Evolutionary conservation across 1,140 invertebrate genomes (phyloP).

Genomic region (Pararge aegeria): DNA sequence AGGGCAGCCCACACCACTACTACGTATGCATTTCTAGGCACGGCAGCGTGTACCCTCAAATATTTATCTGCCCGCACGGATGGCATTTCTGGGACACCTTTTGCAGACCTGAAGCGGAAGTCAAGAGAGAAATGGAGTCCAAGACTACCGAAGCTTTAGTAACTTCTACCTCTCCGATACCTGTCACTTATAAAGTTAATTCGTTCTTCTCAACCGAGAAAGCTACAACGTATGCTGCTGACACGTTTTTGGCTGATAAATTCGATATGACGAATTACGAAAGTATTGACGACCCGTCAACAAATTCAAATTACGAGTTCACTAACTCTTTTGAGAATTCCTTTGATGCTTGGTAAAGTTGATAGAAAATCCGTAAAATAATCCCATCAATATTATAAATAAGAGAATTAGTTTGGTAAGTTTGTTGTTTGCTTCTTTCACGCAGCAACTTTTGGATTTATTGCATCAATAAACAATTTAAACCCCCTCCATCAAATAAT

Average conservation of each 20-base stretch:
- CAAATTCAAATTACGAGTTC: slow-evolving; percentile 35
- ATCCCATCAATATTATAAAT: neutral
- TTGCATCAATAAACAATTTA: too few relatives aligned
- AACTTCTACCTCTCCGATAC: slow-evolving; percentile 16
- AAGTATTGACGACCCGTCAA: slow-evolving; percentile 33
- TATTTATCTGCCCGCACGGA: slow-evolving; percentile 69
- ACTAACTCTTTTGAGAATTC: slow-evolving; percentile 49
- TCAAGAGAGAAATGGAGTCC: slow-evolving; percentile 4
- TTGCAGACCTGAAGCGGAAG: slow-evolving; percentile 41
- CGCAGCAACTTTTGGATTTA: too few relatives aligned
- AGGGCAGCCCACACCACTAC: slow-evolving; percentile 56
- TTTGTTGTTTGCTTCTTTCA: too few relatives aligned
- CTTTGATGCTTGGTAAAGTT: slow-evolving; percentile 37
- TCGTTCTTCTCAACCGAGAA: slow-evolving; percentile 62
- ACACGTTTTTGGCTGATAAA: slow-evolving; percentile 68
- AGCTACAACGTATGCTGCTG: slow-evolving; percentile 41
- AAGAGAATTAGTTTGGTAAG: too few relatives aligned
- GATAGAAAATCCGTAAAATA: neutral
- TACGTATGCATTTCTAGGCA: slow-evolving; percentile 56
- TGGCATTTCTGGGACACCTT: slow-evolving; percentile 60
- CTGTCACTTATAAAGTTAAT: slow-evolving; percentile 37
- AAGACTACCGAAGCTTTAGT: slow-evolving; percentile 17
- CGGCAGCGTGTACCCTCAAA: slow-evolving; percentile 48
- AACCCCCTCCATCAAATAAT: too few relatives aligned
- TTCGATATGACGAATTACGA: slow-evolving; percentile 65